Evolutionary conservation across 2,888 invertebrate genomes (phyloP).

Genomic region (Megastigmus dorsalis): DNA sequence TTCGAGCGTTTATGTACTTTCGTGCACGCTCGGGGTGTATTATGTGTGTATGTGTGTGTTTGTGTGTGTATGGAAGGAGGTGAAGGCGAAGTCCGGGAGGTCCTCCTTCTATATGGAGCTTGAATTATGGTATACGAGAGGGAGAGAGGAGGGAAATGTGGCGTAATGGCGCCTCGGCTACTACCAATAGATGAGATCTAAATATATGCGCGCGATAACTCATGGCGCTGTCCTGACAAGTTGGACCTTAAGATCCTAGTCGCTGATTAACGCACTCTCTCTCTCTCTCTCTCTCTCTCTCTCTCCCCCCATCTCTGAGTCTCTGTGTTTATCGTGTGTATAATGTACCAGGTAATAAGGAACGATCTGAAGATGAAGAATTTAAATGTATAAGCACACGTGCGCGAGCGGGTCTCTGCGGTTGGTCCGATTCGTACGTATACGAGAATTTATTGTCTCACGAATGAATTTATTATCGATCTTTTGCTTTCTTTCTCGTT

Average conservation of each 20-base stretch:
- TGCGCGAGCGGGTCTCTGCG: neutral
- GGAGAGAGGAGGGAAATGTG: neutral
- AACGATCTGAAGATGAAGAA: too few species aligned
- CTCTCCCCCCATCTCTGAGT: too few species aligned
- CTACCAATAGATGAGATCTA: constrained; percentile 43
- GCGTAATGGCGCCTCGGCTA: constrained; percentile 1
- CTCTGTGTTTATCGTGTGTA: too few species aligned
- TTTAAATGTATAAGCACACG: neutral
- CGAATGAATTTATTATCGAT: constrained; percentile 12
- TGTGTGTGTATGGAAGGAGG: too few species aligned
- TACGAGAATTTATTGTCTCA: constrained; percentile 4
- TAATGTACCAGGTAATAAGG: too few species aligned
- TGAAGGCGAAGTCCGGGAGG: too few species aligned
- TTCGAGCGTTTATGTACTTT: too few species aligned
- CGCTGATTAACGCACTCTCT: constrained; percentile 44
- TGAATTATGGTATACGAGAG: constrained; percentile 29
- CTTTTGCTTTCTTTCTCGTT: too few species aligned
- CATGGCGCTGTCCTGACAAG: constrained; percentile 19
- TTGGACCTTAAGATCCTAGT: constrained; percentile 36
- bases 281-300: too few species aligned
- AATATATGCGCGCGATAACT: constrained; percentile 42
- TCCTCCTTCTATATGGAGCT: neutral
- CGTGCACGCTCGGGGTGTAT: too few species aligned
- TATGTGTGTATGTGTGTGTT: too few species aligned
- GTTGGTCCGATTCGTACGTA: neutral